Base-by-base conservation (phyloP, 2,888 invertebrate genomes). In the Cataglyphis livida region DNA sequence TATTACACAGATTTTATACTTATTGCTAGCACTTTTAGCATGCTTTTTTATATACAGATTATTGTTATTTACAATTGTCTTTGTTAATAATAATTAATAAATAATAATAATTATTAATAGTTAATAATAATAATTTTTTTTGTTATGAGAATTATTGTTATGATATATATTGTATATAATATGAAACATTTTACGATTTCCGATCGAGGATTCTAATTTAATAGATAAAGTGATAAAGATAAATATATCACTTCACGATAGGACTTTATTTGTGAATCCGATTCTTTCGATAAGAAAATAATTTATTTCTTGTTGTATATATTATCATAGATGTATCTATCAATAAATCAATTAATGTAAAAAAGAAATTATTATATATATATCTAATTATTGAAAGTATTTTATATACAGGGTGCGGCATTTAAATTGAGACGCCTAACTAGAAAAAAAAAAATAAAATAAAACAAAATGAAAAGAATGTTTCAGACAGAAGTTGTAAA, bases 381-480 rank as follows among this genome's bases (percentile, higher is more conserved):
- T 65, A 38, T 38, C 18, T 41, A 66, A 54, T 65, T 66, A 51
- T 65, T 25, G n/a, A 41, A 28, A 10, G 1, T 44, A 64, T 38
- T 75, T 35, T 1, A 41, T 38, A n/a, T 89, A 90, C 62, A 90
- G 88, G 0, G 28, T 89, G 87, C 66, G 12, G 38, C 44, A 85
- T n/a, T 65, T 86, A 64, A 78, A 76, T 12, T 86, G 87, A 74
- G 88, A 90, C 21, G 88, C 89, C 1, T 91, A 38, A 9, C 9
- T 38, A 38, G 9, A 38, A 9, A 9, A 38, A 38, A 38, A 38
- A 38, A 9, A 9, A 38, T 10, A 38, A 38, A 38, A 38, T 38
- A 10, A 38, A 38, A 9, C 9, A 38, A 38, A 38, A 38, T 38
- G 7, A 38, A 38, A 38, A 38, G 38, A 38, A 38, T 38, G 32